Evolutionary conservation across 2,797 vertebrate species (phyloP).

Genomic region (Dendrocincla fuliginosa): DNA sequence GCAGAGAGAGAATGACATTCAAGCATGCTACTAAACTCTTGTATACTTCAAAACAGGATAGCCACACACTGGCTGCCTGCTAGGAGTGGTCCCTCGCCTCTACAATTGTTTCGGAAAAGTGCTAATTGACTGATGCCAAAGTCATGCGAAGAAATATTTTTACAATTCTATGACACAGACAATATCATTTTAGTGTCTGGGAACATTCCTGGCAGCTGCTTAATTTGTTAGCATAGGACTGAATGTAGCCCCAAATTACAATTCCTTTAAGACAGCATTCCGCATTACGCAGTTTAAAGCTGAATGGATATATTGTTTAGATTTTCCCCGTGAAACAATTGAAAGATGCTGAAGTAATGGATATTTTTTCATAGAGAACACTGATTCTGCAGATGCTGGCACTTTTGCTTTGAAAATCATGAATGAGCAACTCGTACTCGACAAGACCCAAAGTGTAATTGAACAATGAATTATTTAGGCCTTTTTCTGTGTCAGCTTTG

Average conservation of each 20-base stretch:
- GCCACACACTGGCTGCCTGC: neutral
- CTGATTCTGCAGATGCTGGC: slow-evolving; percentile 12
- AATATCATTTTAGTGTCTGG: neutral
- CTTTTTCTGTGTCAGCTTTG: neutral
- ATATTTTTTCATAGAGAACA: slow-evolving; percentile 15
- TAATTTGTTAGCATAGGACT: slow-evolving; percentile 2
- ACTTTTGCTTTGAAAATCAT: slow-evolving; percentile 25
- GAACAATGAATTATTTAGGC: neutral
- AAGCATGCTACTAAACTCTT: neutral
- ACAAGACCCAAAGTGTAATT: neutral
- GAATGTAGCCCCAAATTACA: neutral
- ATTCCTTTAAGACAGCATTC: neutral
- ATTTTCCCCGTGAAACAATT: slow-evolving; percentile 41
- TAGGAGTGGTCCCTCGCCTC: neutral
- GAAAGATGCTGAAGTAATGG: slow-evolving; percentile 17
- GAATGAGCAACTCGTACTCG: neutral
- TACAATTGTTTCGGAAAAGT: neutral
- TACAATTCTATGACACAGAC: neutral
- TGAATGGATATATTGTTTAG: neutral
- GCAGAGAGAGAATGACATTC: neutral
- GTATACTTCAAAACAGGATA: neutral
- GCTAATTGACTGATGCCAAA: neutral
- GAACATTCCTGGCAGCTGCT: neutral
- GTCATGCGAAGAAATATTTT: neutral
- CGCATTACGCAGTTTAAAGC: neutral